Base-by-base conservation (phyloP, 2,113 vertebrate species). In the Cinclus cinclus region DNA sequence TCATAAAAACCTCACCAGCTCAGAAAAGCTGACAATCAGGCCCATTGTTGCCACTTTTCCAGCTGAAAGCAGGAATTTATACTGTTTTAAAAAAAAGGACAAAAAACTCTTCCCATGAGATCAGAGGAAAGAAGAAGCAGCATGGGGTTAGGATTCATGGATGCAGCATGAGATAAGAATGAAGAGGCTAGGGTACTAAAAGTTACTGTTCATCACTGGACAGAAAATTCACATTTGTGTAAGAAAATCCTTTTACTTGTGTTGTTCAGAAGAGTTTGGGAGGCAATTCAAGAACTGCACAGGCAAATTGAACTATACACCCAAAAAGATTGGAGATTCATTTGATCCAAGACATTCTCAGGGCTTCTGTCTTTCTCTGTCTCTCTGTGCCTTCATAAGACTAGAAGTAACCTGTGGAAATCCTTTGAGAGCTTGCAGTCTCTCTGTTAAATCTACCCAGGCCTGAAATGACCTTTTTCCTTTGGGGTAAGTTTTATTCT, bases 1-100 rank as follows among this genome's bases (percentile, higher is more conserved):
- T 98, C 96, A 98, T 98, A 98, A 98, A 98, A 98, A 97, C 95
- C 96, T 97, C 74, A 84, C 93, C 87, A 95, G 95, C 96, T 89
- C 88, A 83, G 96, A 95, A 93, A 97, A 49, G 73, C 96, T 98
- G 98, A 97, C 96, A 98, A 96, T 96, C 94, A 94, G 83, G 77
- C 83, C 90, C 91, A 82, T 65, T 75, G 91, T 92, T 94, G 58
- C 47, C 42, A 60, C 42, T 84, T 77, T 71, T 49, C 96, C 65
- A 90, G 81, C 79, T 96, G 88, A 69, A 67, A 97, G 88, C 46
- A 83, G 71, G 87, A 97, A 55, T 91, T 87, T 91, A 59, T 74
- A 68, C 58, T 44, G 24, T 73, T 85, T n/a, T n/a, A n/a, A n/a
- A n/a, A n/a, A n/a, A n/a, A n/a, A n/a, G n/a, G n/a, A 47, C 50